Percentiles rank a stretch among this genome's conserved stretches.
These are phyloP conservation scores for Seriola quinqueradiata DNA, from an alignment of 2,113 vertebrate genomes.

Conservation along the genomic window DNA sequence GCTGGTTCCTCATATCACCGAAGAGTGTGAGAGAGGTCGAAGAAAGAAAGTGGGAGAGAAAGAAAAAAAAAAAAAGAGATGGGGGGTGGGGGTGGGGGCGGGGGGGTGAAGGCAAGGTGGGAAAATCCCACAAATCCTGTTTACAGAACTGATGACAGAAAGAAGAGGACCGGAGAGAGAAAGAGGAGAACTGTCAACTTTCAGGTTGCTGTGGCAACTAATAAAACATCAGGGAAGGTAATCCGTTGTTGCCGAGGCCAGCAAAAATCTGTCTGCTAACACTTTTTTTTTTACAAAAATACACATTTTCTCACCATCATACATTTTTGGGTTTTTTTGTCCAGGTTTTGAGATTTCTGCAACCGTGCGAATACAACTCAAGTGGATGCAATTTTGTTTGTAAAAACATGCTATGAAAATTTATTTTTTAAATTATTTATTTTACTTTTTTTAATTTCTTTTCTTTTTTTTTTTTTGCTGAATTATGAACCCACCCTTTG, in stretches of 20 bases:
- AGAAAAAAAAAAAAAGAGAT: background rate
- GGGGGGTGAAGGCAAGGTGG: background rate
- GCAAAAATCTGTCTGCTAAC: background rate
- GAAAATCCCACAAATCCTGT: conserved; percentile 52
- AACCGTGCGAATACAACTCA: too few relatives aligned
- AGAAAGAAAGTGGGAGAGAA: conserved; percentile 19
- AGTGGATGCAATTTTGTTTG: too few relatives aligned
- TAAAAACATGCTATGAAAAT: too few relatives aligned
- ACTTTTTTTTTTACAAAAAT: background rate
- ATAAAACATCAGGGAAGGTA: conserved; percentile 21
- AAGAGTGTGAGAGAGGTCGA: conserved; percentile 15
- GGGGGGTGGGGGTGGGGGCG: background rate
- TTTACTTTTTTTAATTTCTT: too few relatives aligned
- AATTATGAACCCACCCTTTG: background rate
- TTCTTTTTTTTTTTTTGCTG: background rate
- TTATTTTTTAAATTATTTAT: too few relatives aligned
- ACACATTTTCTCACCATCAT: too few relatives aligned
- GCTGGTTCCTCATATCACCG: conserved; percentile 34
- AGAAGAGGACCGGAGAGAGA: conserved; percentile 38
- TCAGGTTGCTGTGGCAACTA: conserved; percentile 34
- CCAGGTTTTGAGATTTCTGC: too few relatives aligned
- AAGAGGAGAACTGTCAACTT: conserved; percentile 26
- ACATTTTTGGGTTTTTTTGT: too few relatives aligned
- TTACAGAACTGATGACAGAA: conserved; percentile 60
- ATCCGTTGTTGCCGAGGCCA: conserved; percentile 5